Evolutionary conservation across 2,888 invertebrate genomes (phyloP).

Genomic region (Dicyrtomina minuta): DNA sequence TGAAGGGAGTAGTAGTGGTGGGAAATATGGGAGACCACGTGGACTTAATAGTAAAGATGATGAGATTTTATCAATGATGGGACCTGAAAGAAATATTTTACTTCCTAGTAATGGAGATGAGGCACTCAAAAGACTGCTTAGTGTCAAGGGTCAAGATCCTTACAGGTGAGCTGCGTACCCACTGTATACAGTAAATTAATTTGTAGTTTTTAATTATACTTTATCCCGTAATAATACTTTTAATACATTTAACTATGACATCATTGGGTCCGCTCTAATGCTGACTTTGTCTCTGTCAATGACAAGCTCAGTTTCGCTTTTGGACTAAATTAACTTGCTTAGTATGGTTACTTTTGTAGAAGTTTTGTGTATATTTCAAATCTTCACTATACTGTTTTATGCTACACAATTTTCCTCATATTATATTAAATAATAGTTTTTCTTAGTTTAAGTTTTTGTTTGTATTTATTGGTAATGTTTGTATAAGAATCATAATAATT

Average conservation of each 20-base stretch:
- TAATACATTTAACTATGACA: not conserved
- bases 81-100: slow-evolving; percentile 71
- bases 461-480: not conserved
- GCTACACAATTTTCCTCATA: not conserved
- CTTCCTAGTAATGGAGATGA: slow-evolving; percentile 89
- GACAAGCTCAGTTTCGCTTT: slow-evolving; percentile 20
- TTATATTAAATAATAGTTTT: too few relatives aligned
- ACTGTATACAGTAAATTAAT: too few relatives aligned
- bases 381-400: not conserved
- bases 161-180: too few relatives aligned
- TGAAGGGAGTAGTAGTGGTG: not conserved
- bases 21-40: too few relatives aligned
- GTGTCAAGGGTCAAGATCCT: slow-evolving; percentile 94
- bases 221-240: too few relatives aligned
- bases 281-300: not conserved
- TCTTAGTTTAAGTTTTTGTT: not conserved
- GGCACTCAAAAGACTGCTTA: slow-evolving; percentile 87
- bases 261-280: slow-evolving; percentile 29
- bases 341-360: not conserved
- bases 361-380: not conserved
- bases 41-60: not conserved
- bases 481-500: too few relatives aligned
- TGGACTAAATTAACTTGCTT: slow-evolving; percentile 18
- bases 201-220: not conserved
- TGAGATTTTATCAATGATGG: slow-evolving; percentile 54